Conservation (phyloP, 2,797 vertebrate species). For the Lycodopsis pacificus region DNA sequence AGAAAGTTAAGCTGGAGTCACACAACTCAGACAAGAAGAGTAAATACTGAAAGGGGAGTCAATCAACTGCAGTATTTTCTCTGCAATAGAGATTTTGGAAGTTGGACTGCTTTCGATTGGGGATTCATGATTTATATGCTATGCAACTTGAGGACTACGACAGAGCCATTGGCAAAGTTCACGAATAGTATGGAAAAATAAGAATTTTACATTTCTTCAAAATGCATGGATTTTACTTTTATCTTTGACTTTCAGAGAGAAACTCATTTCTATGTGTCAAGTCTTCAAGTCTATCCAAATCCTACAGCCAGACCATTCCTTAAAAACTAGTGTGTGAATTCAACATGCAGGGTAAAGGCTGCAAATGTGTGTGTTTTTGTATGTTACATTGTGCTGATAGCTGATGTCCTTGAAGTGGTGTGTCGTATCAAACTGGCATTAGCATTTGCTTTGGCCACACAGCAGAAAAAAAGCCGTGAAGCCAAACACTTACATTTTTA, state of each 20-base stretch:
- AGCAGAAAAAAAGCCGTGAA: slow-evolving; percentile 3
- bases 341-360: neutral
- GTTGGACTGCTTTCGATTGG: slow-evolving; percentile 12
- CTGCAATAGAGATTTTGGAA: slow-evolving; percentile 21
- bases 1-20: slow-evolving; percentile 69
- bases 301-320: slow-evolving; percentile 2
- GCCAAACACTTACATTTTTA: neutral
- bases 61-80: slow-evolving; percentile 38
- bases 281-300: slow-evolving; percentile 27
- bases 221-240: slow-evolving; percentile 20
- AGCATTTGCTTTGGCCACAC: neutral
- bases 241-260: slow-evolving; percentile 36
- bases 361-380: neutral
- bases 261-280: slow-evolving; percentile 21
- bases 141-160: neutral
- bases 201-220: slow-evolving; percentile 23
- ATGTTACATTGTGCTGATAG: neutral
- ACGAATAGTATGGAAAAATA: slow-evolving; percentile 11
- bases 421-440: neutral
- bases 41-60: slow-evolving; percentile 60
- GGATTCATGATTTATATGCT: slow-evolving; percentile 13
- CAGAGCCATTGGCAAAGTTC: neutral
- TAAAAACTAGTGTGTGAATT: slow-evolving; percentile 32
- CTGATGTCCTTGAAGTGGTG: neutral
- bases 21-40: slow-evolving; percentile 61